phyloP scores from a whole-genome alignment of 2,888 invertebrate species.

The Seladonia tumulorum region DNA sequence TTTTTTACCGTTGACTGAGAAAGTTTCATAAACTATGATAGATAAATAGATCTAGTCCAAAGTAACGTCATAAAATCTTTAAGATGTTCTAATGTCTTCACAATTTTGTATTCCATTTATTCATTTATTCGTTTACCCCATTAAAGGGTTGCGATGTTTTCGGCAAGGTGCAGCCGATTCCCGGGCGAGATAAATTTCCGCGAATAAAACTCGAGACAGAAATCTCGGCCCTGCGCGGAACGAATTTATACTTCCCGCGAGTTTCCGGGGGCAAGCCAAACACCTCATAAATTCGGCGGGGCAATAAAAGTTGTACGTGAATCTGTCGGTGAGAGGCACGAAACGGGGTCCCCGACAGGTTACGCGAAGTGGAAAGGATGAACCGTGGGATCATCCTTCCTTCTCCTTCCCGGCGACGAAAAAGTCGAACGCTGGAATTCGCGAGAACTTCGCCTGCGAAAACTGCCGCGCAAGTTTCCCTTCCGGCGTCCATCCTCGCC shows the following conservation, averaged over 20 bases:
- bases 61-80: too few species aligned
- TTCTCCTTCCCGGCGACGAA: neutral
- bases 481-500: neutral
- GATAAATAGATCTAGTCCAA: too few species aligned
- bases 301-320: constrained; percentile 60
- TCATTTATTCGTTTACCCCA: too few species aligned
- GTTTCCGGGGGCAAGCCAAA: constrained; percentile 44
- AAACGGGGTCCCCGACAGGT: constrained; percentile 19
- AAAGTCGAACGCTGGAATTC: constrained; percentile 36
- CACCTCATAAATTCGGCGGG: constrained; percentile 53
- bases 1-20: too few species aligned
- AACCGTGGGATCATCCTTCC: constrained; percentile 17
- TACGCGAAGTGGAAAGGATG: constrained; percentile 29
- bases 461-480: constrained; percentile 38
- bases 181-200: constrained; percentile 16
- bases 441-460: constrained; percentile 33
- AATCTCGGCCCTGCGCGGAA: constrained; percentile 24
- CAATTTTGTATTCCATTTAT: too few species aligned
- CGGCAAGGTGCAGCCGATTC: neutral
- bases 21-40: too few species aligned
- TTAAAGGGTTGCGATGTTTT: neutral
- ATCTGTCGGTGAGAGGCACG: constrained; percentile 45
- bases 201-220: constrained; percentile 29
- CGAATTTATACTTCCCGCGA: constrained; percentile 53
- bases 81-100: too few species aligned